Conservation (phyloP, 2,113 vertebrate species). For the Maccullochella peelii region DNA sequence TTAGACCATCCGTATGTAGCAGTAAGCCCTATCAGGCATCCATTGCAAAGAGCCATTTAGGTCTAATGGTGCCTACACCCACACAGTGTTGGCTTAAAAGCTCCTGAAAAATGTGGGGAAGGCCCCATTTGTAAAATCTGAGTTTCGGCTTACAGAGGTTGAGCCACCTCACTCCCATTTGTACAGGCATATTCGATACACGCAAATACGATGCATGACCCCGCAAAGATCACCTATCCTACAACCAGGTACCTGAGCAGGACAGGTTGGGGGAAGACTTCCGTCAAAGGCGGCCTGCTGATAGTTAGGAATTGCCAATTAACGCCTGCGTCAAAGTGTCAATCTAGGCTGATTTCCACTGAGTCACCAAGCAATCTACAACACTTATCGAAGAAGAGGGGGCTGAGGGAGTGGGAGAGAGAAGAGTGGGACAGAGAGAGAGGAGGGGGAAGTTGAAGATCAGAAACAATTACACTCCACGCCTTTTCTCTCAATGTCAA, state of each 20-base stretch:
- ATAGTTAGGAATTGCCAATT: constrained; percentile 79
- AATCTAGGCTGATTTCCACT: constrained; percentile 78
- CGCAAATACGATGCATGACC: constrained; percentile 17
- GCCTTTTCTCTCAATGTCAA: constrained; percentile 70
- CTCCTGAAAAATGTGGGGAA: constrained; percentile 59
- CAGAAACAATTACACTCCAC: constrained; percentile 68
- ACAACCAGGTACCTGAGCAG: constrained; percentile 30
- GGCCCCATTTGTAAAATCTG: constrained; percentile 43
- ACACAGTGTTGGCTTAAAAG: constrained; percentile 54
- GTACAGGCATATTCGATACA: constrained; percentile 32
- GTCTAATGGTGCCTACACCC: constrained; percentile 60
- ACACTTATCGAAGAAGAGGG: constrained; percentile 64
- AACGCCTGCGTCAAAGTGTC: constrained; percentile 80
- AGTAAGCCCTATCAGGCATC: constrained; percentile 20
- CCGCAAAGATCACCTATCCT: background rate
- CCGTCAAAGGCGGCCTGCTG: constrained; percentile 61
- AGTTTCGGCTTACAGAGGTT: constrained; percentile 35
- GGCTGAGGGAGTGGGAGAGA: constrained; percentile 20
- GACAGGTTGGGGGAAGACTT: constrained; percentile 49
- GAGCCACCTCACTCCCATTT: constrained; percentile 47
- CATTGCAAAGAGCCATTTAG: constrained; percentile 40
- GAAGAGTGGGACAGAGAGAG: constrained; percentile 12
- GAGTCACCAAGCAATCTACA: constrained; percentile 74
- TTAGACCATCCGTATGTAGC: constrained; percentile 10
- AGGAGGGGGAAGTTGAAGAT: constrained; percentile 48